Base-by-base conservation (phyloP, 2,797 vertebrate species). In the Nannoperca obscura region DNA sequence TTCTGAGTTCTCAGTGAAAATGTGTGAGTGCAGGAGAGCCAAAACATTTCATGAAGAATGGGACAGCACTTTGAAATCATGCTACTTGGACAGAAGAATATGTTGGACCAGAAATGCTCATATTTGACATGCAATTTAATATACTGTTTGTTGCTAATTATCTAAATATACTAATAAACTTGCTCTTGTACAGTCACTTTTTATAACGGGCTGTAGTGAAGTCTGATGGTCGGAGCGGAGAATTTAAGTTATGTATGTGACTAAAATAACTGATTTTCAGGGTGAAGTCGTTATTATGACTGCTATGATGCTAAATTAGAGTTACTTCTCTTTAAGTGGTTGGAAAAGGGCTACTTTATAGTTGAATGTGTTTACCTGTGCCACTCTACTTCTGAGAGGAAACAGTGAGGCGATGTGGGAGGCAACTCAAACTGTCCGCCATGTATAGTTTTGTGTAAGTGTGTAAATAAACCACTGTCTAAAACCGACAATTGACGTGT, bases 381-480 rank as follows among this genome's bases (percentile, higher is more conserved):
- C 30, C 27, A 36, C 66, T 85, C 53, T 49, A 69, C 81, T 61
- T 78, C 71, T 74, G 67, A 61, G 82, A 74, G 63, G 77, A 86
- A 93, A 90, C 78, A 81, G 72, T 27, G 74, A 67, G 67, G 64
- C 71, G 22, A 80, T 10, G 14, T 83, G 81, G 84, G 85, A 84
- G 87, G 84, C 70, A 46, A 63, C 68, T 71, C 53, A 63, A 86
- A 83, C 58, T 32, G 80, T 65, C 81, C 46, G 12, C 58, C n/a
- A 10, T 68, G 79, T 87, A 80, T 77, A 85, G 81, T 84, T 73
- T 84, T 84, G 52, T 81, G 13, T 32, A 71, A 86, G 71, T 59
- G 80, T 78, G 85, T 79, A 90, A 89, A 92, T 90, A 93, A 92
- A 90, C 86, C 60, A 47, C 59, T 1, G 61, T 85, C 70, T 84